A percentile compares a stretch with the other conserved stretches of the same genome.
Conservation (phyloP, 2,797 vertebrate genomes). For the Hoplostethus mediterraneus region DNA sequence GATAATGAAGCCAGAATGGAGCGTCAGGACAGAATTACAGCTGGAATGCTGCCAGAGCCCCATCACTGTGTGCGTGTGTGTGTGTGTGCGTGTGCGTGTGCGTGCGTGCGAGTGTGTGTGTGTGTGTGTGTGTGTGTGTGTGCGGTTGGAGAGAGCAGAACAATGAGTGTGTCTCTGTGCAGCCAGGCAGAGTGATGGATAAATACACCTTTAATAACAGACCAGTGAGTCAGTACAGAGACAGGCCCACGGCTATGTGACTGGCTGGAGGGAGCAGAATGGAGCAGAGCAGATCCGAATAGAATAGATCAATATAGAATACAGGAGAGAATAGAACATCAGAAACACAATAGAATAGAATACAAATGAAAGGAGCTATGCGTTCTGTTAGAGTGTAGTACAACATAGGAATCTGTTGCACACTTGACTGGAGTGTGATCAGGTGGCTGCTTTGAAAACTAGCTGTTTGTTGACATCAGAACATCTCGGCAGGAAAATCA, state of each 20-base stretch:
- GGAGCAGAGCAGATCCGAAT: slow-evolving; percentile 28
- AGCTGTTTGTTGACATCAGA: too few species aligned
- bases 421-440: too few species aligned
- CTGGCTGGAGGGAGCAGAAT: slow-evolving; percentile 13
- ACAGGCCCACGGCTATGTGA: slow-evolving; percentile 40
- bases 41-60: slow-evolving; percentile 61
- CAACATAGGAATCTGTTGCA: neutral
- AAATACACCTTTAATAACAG: slow-evolving; percentile 68
- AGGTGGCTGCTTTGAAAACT: too few species aligned
- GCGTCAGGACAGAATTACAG: slow-evolving; percentile 39
- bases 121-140: slow-evolving; percentile 30
- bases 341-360: too few species aligned
- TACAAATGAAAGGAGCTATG: too few species aligned
- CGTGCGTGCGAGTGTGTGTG: slow-evolving; percentile 29
- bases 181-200: slow-evolving; percentile 57
- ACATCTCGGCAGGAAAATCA: too few species aligned
- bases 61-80: slow-evolving; percentile 33
- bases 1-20: slow-evolving; percentile 68
- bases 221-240: slow-evolving; percentile 47
- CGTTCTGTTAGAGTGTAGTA: too few species aligned
- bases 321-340: neutral
- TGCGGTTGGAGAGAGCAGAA: slow-evolving; percentile 44
- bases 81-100: slow-evolving; percentile 29
- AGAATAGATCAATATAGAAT: slow-evolving; percentile 25
- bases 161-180: slow-evolving; percentile 56